Conservation (phyloP, 2,888 invertebrate species). For the Macrosoma leucophasiata region DNA sequence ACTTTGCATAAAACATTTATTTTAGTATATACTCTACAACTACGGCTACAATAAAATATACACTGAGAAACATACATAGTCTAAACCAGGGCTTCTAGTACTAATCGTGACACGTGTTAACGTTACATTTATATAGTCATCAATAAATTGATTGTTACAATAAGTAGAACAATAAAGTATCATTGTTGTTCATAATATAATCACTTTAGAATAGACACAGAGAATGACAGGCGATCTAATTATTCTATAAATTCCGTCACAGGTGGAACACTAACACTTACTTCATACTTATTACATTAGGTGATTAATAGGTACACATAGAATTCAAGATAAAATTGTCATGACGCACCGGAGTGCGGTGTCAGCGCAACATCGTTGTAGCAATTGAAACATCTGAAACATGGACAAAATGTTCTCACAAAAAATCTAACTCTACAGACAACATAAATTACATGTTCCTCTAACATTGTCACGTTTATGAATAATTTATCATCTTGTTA, state of each 20-base stretch:
- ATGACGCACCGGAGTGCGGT: conserved; percentile 30
- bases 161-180: conserved; percentile 18
- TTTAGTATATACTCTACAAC: conserved; percentile 20
- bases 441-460: conserved; percentile 58
- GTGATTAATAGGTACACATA: conserved; percentile 18
- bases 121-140: conserved; percentile 12
- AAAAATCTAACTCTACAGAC: conserved; percentile 52
- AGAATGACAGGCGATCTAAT: conserved; percentile 3
- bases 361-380: conserved; percentile 36
- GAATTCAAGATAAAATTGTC: conserved; percentile 18
- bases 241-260: not conserved
- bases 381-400: conserved; percentile 39
- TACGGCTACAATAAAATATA: conserved; percentile 20
- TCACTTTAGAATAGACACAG: conserved; percentile 7
- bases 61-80: conserved; percentile 20
- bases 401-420: conserved; percentile 43
- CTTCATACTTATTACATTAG: conserved; percentile 9
- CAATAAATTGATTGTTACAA: conserved; percentile 17
- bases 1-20: conserved; percentile 16
- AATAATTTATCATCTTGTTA: conserved; percentile 28
- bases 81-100: conserved; percentile 13
- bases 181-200: conserved; percentile 3
- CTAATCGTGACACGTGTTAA: conserved; percentile 16
- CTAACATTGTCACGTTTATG: conserved; percentile 53
- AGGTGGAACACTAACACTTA: conserved; percentile 1